phyloP scores from a whole-genome alignment of 2,113 vertebrate genomes.

The Menidia beryllina region DNA sequence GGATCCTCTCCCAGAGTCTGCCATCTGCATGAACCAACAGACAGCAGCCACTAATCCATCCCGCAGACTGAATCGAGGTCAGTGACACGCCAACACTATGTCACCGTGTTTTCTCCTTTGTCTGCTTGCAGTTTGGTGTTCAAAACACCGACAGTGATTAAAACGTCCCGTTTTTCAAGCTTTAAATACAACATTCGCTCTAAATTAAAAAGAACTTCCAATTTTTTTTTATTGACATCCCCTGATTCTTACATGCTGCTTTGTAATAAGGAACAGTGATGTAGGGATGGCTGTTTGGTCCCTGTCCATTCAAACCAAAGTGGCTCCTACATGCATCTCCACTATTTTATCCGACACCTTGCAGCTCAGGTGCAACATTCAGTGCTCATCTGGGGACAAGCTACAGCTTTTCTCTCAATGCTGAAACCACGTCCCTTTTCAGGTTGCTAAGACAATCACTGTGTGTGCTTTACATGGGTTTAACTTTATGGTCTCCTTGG shows the following conservation, averaged over 20 bases:
- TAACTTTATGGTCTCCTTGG: background rate
- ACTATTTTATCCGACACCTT: background rate
- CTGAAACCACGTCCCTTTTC: background rate
- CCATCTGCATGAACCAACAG: slow-evolving; percentile 6
- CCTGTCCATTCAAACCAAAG: background rate
- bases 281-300: background rate
- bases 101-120: slow-evolving; percentile 2
- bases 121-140: background rate
- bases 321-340: background rate
- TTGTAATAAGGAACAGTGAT: background rate
- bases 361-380: background rate
- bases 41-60: slow-evolving; percentile 18
- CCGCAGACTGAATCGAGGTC: background rate
- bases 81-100: background rate
- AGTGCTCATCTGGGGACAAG: background rate
- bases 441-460: background rate
- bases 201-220: too few relatives aligned
- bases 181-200: too few relatives aligned
- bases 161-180: background rate
- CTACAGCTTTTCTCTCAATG: slow-evolving; percentile 5
- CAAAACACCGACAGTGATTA: background rate
- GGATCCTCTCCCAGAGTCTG: slow-evolving; percentile 3
- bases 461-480: background rate
- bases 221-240: too few relatives aligned
- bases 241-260: too few relatives aligned